These are phyloP conservation scores for Siniperca obscura DNA, from an alignment of 2,797 vertebrate species.

Conservation along the genomic window DNA sequence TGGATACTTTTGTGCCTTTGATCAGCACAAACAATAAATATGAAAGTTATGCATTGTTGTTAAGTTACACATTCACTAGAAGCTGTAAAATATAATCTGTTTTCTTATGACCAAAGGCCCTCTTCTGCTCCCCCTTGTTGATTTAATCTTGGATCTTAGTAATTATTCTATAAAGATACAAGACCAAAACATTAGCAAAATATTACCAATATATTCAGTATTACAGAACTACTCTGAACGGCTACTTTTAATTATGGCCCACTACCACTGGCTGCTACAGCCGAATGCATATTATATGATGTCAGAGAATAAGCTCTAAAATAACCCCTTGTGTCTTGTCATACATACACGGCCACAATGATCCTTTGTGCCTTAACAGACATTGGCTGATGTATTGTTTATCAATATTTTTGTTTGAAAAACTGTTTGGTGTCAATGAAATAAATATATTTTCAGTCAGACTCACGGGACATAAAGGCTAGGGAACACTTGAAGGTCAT, in stretches of 20 bases:
- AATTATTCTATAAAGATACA: constrained; percentile 48
- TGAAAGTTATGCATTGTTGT: not conserved
- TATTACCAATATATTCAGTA: not conserved
- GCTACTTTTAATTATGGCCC: not conserved
- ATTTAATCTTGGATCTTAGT: constrained; percentile 67
- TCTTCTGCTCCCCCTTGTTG: constrained; percentile 51
- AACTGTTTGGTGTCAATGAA: not conserved
- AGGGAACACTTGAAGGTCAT: constrained; percentile 69
- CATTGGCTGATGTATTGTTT: not conserved
- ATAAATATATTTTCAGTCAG: not conserved
- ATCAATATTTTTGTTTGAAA: not conserved
- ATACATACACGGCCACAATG: not conserved
- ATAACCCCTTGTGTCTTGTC: not conserved
- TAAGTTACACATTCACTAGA: not conserved
- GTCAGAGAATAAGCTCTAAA: not conserved
- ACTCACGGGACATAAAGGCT: constrained; percentile 66
- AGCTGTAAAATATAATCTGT: not conserved
- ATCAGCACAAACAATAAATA: constrained; percentile 27
- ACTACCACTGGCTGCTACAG: not conserved
- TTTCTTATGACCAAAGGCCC: not conserved
- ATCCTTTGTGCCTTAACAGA: not conserved
- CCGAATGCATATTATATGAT: not conserved
- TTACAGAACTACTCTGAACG: not conserved
- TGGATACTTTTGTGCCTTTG: not conserved
- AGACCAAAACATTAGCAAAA: not conserved